Evolutionary conservation across 2,113 vertebrate genomes (phyloP).

Genomic region (Hippocampus guttulatus): DNA sequence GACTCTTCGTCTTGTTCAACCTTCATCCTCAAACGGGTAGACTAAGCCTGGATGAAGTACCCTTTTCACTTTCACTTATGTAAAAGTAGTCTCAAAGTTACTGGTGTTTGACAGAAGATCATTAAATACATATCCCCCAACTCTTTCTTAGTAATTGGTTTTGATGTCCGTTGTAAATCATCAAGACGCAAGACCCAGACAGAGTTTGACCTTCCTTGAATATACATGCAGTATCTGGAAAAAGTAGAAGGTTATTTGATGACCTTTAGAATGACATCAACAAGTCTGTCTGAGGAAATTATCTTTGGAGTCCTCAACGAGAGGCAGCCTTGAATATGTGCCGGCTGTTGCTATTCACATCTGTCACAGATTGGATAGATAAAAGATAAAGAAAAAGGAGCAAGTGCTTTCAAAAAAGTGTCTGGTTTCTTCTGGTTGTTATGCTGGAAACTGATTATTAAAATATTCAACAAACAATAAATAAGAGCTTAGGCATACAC

Average conservation of each 20-base stretch:
- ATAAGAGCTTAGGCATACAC: not conserved
- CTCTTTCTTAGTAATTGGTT: not conserved
- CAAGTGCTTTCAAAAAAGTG: not conserved
- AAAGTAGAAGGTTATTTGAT: not conserved
- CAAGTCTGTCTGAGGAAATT: not conserved
- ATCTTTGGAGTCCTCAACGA: not conserved
- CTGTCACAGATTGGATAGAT: not conserved
- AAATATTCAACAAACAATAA: not conserved
- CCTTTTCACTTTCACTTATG: not conserved
- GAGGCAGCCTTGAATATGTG: not conserved
- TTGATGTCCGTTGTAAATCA: not conserved
- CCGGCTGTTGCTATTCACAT: not conserved
- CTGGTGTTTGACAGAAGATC: not conserved
- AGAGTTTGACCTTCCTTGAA: not conserved
- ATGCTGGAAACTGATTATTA: not conserved
- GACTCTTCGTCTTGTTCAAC: conserved; percentile 4
- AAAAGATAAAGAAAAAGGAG: not conserved
- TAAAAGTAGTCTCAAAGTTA: not conserved
- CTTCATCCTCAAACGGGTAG: conserved; percentile 1
- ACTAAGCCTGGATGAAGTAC: not conserved
- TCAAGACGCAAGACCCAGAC: not conserved
- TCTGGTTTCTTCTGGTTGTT: not conserved
- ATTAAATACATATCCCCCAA: not conserved
- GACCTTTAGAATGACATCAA: not conserved
- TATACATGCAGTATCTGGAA: not conserved